These are phyloP conservation scores for Agonopterix subpropinquella DNA, from an alignment of 2,888 invertebrate genomes.

Conservation along the genomic window DNA sequence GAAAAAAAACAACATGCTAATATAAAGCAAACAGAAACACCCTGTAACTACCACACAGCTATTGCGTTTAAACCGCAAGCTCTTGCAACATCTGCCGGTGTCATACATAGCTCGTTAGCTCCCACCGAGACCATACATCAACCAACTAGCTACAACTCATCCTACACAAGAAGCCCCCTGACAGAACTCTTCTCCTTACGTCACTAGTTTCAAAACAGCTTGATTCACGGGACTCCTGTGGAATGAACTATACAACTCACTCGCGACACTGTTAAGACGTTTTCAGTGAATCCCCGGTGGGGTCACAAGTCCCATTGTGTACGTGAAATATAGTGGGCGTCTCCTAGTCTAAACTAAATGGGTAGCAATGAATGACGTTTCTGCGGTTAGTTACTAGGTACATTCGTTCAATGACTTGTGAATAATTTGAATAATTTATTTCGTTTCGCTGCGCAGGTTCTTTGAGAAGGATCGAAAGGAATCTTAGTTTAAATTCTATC, in stretches of 20 bases:
- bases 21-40: neutral
- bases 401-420: neutral
- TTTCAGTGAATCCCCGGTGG: constrained; percentile 24
- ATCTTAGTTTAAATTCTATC: too few species aligned
- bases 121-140: constrained; percentile 41
- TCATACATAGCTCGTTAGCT: constrained; percentile 39
- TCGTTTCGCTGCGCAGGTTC: too few species aligned
- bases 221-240: too few species aligned
- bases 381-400: constrained; percentile 32
- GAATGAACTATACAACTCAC: constrained; percentile 26
- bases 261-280: constrained; percentile 44
- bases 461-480: too few species aligned
- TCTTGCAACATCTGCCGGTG: constrained; percentile 32
- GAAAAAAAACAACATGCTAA: too few species aligned
- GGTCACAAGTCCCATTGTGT: constrained; percentile 37
- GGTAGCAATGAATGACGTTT: constrained; percentile 28
- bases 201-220: too few species aligned
- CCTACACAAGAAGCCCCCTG: too few species aligned
- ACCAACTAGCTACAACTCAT: neutral
- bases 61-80: constrained; percentile 17
- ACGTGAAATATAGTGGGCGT: constrained; percentile 48
- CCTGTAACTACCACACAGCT: constrained; percentile 8
- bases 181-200: neutral
- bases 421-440: neutral
- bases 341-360: constrained; percentile 34